Evolutionary conservation across 1,140 invertebrate genomes (phyloP).

Genomic region (Lethrus apterus): DNA sequence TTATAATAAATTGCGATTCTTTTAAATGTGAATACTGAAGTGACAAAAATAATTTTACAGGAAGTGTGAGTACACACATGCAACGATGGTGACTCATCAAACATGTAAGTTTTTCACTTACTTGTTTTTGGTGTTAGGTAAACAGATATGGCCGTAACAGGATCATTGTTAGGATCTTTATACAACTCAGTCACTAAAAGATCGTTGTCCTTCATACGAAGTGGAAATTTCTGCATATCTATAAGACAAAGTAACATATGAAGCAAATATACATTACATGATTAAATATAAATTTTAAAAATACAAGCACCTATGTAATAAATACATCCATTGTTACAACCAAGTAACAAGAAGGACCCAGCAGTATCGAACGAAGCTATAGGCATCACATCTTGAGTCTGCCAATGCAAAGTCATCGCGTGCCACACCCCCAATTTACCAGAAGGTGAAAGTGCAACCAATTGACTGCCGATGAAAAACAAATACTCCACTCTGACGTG

Average conservation of each 20-base stretch:
- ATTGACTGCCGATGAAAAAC: constrained; percentile 94
- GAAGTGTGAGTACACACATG: background rate
- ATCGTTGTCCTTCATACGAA: constrained; percentile 99
- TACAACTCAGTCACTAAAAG: constrained; percentile 94
- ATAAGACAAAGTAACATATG: constrained; percentile 32
- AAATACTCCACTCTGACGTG: constrained; percentile 90
- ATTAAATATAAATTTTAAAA: constrained; percentile 9
- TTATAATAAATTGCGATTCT: too few species aligned
- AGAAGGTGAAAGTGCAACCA: constrained; percentile 86
- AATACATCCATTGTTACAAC: constrained; percentile 93
- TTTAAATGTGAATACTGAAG: background rate
- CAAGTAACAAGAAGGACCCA: constrained; percentile 88
- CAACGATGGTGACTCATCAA: too few species aligned
- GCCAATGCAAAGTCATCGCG: constrained; percentile 96
- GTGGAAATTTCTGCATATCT: constrained; percentile 99
- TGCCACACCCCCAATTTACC: constrained; percentile 99
- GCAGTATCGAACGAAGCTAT: constrained; percentile 94
- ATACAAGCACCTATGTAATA: constrained; percentile 84
- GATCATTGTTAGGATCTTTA: constrained; percentile 87
- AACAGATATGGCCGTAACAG: constrained; percentile 96
- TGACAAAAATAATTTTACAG: background rate
- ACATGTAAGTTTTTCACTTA: too few species aligned
- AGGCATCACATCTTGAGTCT: constrained; percentile 91
- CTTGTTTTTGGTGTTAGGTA: constrained; percentile 97
- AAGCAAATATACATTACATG: background rate